Evolutionary conservation across 2,113 vertebrate species (phyloP).

Genomic region (Podarcis raffonei): DNA sequence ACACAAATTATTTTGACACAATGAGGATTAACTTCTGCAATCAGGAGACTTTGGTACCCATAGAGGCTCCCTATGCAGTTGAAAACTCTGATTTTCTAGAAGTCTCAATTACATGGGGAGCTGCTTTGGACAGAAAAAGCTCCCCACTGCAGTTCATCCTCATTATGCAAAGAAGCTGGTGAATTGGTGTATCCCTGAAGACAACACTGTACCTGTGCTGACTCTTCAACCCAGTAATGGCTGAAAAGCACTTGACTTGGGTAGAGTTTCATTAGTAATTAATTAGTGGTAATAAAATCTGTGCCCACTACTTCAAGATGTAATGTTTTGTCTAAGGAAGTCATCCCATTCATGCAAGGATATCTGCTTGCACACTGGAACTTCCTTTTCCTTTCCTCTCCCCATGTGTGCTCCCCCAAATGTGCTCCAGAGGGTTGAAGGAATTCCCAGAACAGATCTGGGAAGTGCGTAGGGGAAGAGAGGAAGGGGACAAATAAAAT

Average conservation of each 20-base stretch:
- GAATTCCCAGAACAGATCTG: too few relatives aligned
- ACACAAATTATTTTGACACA: too few relatives aligned
- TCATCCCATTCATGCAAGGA: too few relatives aligned
- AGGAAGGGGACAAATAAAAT: too few relatives aligned
- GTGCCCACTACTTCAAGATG: neutral
- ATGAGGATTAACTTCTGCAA: neutral
- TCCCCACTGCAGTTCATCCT: neutral
- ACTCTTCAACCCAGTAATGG: neutral
- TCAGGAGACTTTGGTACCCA: neutral
- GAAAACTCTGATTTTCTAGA: neutral
- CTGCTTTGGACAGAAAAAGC: neutral
- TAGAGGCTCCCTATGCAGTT: neutral
- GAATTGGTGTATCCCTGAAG: neutral
- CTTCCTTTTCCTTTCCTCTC: too few relatives aligned
- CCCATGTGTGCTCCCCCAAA: too few relatives aligned
- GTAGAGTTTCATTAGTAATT: neutral
- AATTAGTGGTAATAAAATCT: neutral
- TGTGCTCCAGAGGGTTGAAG: too few relatives aligned
- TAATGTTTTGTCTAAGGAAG: neutral
- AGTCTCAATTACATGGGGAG: neutral
- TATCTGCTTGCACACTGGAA: too few relatives aligned
- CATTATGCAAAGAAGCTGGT: neutral
- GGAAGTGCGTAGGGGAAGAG: too few relatives aligned
- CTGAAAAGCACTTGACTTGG: neutral
- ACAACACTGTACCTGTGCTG: neutral